Conservation (phyloP, 2,888 invertebrate species). For the Oligia fasciuncula region DNA sequence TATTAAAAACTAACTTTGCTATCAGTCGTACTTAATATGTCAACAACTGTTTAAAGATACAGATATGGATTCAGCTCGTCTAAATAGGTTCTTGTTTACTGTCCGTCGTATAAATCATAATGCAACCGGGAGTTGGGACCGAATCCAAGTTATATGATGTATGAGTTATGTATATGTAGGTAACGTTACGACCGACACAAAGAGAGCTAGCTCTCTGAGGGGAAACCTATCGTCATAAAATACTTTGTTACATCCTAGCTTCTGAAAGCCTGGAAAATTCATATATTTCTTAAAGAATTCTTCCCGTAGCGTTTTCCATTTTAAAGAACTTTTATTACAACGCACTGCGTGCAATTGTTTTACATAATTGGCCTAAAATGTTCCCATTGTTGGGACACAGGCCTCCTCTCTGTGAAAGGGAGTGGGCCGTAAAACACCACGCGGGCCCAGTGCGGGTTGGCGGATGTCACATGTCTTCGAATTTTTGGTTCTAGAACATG, state of each 20-base stretch:
- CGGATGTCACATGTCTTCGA: background rate
- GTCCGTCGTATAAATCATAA: conserved; percentile 34
- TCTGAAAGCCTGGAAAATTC: background rate
- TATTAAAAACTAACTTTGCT: background rate
- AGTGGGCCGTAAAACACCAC: background rate
- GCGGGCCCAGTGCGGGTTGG: background rate
- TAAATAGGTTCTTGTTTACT: conserved; percentile 25
- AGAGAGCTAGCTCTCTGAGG: background rate
- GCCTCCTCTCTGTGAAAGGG: background rate
- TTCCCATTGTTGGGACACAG: background rate
- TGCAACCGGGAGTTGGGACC: conserved; percentile 33
- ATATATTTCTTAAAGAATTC: background rate
- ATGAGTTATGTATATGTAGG: conserved; percentile 18
- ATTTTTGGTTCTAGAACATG: background rate
- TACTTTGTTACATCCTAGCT: conserved; percentile 4
- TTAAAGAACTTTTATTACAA: background rate
- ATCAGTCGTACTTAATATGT: background rate
- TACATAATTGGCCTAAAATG: background rate
- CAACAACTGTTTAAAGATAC: background rate
- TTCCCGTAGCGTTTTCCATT: background rate
- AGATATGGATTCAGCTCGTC: conserved; percentile 2
- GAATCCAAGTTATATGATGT: conserved; percentile 27
- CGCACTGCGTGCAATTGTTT: background rate
- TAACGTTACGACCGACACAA: background rate
- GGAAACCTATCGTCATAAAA: background rate